Percentiles rank a stretch among this genome's conserved stretches.
phyloP scores from a whole-genome alignment of 2,888 invertebrate species.

The Minunthozetes semirufus region DNA sequence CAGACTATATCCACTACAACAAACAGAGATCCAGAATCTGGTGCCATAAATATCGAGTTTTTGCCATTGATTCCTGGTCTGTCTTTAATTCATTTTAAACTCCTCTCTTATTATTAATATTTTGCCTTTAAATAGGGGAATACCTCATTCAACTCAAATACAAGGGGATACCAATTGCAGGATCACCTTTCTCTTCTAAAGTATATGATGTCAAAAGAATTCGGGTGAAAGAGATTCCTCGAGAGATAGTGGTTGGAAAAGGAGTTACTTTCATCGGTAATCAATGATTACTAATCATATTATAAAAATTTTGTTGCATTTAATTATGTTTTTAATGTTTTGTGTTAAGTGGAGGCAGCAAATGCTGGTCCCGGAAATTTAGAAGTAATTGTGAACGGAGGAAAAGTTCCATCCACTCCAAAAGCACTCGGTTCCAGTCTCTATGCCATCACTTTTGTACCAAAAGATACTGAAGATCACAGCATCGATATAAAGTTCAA shows the following conservation, averaged over 20 bases:
- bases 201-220: constrained; percentile 91
- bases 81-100: neutral
- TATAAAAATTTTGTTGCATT: too few species aligned
- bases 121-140: constrained; percentile 58
- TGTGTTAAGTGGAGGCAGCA: constrained; percentile 76
- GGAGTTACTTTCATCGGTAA: constrained; percentile 81
- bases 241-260: constrained; percentile 72
- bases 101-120: constrained; percentile 4
- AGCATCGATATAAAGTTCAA: constrained; percentile 93
- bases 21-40: constrained; percentile 25
- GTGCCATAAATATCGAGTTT: constrained; percentile 29
- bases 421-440: constrained; percentile 93
- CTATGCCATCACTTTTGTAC: constrained; percentile 94
- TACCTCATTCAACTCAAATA: constrained; percentile 81
- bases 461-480: constrained; percentile 80
- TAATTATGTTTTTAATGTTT: too few species aligned
- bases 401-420: constrained; percentile 90
- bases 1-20: constrained; percentile 13
- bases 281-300: too few species aligned
- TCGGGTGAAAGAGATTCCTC: constrained; percentile 81
- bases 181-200: constrained; percentile 89
- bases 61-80: constrained; percentile 29
- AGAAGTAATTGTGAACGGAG: constrained; percentile 96
- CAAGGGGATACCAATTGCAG: constrained; percentile 65
- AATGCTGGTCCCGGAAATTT: constrained; percentile 97